These are phyloP conservation scores for Hypotaenidia okinawae DNA, from an alignment of 2,797 vertebrate species.

Conservation along the genomic window DNA sequence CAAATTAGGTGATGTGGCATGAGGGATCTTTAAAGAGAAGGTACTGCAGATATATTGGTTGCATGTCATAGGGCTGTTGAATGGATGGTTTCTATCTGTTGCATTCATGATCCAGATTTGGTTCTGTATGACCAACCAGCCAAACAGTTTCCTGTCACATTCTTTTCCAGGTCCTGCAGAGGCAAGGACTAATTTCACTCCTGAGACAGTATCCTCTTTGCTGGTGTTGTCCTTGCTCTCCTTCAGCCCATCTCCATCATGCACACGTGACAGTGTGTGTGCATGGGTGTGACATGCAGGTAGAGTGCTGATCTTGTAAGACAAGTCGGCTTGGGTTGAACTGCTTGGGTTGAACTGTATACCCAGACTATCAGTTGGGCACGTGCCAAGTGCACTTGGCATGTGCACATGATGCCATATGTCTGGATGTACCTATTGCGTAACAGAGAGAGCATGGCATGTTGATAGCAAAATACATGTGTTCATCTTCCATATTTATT, in stretches of 20 bases:
- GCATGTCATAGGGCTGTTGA: neutral
- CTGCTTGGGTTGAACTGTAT: neutral
- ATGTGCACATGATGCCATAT: fast-evolving
- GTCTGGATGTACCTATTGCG: neutral
- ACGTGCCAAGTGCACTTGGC: fast-evolving
- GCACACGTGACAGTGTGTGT: fast-evolving
- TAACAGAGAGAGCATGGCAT: neutral
- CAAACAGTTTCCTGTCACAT: neutral
- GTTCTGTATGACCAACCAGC: neutral
- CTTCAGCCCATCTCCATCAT: neutral
- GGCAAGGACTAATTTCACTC: neutral
- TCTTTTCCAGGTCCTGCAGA: neutral
- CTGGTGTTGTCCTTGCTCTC: neutral
- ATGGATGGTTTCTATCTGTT: fast-evolving
- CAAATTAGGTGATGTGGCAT: neutral
- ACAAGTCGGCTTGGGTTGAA: neutral
- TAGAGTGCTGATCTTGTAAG: neutral
- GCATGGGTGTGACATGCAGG: fast-evolving
- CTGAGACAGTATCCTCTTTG: neutral
- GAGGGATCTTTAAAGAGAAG: neutral
- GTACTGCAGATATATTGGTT: neutral
- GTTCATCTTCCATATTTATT: neutral
- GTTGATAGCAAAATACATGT: fast-evolving
- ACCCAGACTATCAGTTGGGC: neutral
- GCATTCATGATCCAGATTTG: neutral